Evolutionary conservation across 2,113 vertebrate genomes (phyloP), one percentile per base, ranked within the genome.

Genomic region (Leuciscus idus): DNA sequence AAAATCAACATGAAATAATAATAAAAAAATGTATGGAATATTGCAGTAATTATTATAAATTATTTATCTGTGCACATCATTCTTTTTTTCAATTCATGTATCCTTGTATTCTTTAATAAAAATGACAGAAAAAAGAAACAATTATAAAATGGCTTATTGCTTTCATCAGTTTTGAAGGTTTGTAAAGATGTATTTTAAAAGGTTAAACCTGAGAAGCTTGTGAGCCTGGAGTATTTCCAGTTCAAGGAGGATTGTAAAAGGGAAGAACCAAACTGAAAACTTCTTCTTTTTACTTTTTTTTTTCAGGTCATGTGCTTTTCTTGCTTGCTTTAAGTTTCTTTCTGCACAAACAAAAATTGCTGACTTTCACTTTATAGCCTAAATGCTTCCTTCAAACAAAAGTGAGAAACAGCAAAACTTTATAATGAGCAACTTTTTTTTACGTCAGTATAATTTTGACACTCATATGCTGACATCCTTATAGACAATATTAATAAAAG

Each of bases 301-400:
- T 17, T 80, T 6, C 4, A 77, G 6, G 57, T 87, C 85, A 87
- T 52, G 57, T 68, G 85, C 72, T 77, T 52, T 68, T 80, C 72
- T 77, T 52, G 23, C 46, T 82, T 52, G 30, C 43, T 9, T 57
- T 33, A 26, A 52, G 72, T 43, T 77, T 86, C 26, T 19, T 57
- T 86, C 52, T 19, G 8, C 59, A 57, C 3, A 50, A 39, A 55
- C 76, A 82, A 52, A 48, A 68, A 48, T 17, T 68, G 59, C 23
- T 59, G 30, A 77, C 46, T 81, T 64, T 75, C 39, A 64, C 10
- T 48, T n/a, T 7, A 52, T 7, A 33, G 33, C 33, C 33, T 33
- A 81, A 61, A 70, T 68, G n/a, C 36, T 73, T 46, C 28, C 48
- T 28, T n/a, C 17, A 33, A 17, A 26, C 43, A 15, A 50, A 75